Base-by-base conservation (phyloP, 1,140 invertebrate genomes). In the Brachionus asplanchnoidis region DNA sequence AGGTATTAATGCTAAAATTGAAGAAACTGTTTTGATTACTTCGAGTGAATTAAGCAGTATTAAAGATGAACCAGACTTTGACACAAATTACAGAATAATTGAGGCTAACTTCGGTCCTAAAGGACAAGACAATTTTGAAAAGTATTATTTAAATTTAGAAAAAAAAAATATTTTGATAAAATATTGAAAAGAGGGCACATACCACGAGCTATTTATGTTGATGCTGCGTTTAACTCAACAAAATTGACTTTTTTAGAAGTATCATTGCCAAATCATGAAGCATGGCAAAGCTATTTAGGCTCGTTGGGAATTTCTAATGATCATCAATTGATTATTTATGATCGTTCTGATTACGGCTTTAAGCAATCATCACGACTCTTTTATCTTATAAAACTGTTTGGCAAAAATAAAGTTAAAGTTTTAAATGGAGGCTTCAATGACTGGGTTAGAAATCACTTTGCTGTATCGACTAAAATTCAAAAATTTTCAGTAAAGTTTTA, bases 351-450 rank as follows among this genome's bases (percentile, higher is more conserved):
- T 1, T 68, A 32, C 23, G 86, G 87, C 8, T 87, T 85, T 70
- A 86, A 85, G 70, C 23, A 85, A 23, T 86, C 85, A 12, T 84
- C 85, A 46, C 26, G 86, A 20, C 85, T 85, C 0, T 87, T 85
- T 85, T 87, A 86, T 86, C 85, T 85, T 44, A 86, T 87, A 20
- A 56, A 87, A 85, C 14, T 85, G 0, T 86, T 85, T 79, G 86
- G 87, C 9, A 84, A 86, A 12, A 26, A 85, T 2, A 85, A 73
- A 4, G 86, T 87, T 11, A 86, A 85, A 14, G 80, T 87, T 46
- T 73, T 87, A 42, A 79, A 87, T 84, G 87, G 87, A 20, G 87
- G 87, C 12, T 73, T 85, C 12, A 70, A 85, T 32, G 85, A 86
- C 80, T 87, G 87, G 87, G 65, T 40, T n/a, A 1, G n/a, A 32